Percentiles rank a stretch among this genome's conserved stretches.
Conservation (phyloP, 37 sponge, comb jelly and placozoan species). For the Halisarca cf. caerulea region DNA sequence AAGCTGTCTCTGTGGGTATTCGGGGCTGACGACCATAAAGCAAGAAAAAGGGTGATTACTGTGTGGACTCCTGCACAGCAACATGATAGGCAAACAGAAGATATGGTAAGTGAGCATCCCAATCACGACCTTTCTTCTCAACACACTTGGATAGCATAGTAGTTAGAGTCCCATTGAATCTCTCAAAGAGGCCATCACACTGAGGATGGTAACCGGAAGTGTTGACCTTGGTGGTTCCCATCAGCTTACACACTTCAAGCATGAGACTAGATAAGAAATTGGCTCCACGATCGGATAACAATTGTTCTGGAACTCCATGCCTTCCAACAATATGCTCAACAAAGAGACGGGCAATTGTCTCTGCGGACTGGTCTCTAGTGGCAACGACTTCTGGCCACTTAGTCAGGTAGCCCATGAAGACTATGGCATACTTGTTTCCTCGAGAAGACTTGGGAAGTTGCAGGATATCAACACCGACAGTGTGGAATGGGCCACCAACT, state of each 20-base stretch:
- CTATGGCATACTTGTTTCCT: too few relatives aligned
- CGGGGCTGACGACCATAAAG: constrained; percentile 34
- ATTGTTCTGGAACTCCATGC: too few relatives aligned
- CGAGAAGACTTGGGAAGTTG: too few relatives aligned
- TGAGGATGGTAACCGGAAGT: constrained; percentile 53
- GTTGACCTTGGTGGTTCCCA: constrained; percentile 45
- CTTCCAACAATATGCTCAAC: too few relatives aligned
- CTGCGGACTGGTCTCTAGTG: too few relatives aligned
- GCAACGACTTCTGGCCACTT: too few relatives aligned
- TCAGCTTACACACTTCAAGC: constrained; percentile 28
- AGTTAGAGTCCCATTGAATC: constrained; percentile 35
- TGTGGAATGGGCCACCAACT: constrained; percentile 62
- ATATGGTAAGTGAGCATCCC: constrained; percentile 39
- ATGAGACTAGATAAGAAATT: constrained; percentile 41
- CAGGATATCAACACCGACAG: constrained; percentile 46
- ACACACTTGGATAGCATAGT: constrained; percentile 39
- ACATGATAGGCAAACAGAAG: constrained; percentile 55
- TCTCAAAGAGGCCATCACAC: constrained; percentile 52
- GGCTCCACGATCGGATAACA: too few relatives aligned
- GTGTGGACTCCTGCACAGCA: constrained; percentile 33
- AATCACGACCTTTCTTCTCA: constrained; percentile 10
- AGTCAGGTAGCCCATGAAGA: too few relatives aligned
- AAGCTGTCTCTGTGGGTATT: constrained; percentile 22
- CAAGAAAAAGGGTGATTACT: constrained; percentile 49
- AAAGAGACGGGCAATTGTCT: too few relatives aligned